Evolutionary conservation across 1,140 invertebrate genomes (phyloP), one percentile per base, ranked within the genome.

Genomic region (Drosophila auraria): DNA sequence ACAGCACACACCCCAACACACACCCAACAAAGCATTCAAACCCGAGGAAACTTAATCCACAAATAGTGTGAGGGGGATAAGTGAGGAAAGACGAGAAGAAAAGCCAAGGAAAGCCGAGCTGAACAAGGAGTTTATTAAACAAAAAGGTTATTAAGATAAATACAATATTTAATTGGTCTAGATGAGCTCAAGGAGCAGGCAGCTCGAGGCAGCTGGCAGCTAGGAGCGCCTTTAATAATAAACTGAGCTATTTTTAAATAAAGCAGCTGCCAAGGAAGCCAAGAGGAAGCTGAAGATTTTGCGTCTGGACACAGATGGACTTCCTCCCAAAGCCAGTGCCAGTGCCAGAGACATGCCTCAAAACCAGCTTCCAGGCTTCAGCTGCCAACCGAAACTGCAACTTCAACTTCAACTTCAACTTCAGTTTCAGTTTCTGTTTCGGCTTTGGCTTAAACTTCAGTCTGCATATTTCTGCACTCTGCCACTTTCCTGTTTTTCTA

Each of bases 121-220:
- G 33, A 57, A 38, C 69, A 42, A 73, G 68, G 69, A 73, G 70
- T 73, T 73, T 73, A 73, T 73, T 73, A 61, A 70, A 72, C 70
- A 73, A 73, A 73, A 73, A 73, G 70, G 54, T 60, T 73, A 72
- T 73, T 72, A 73, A 73, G 68, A 73, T 73, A 73, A 73, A 73
- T 73, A 61, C 70, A 73, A 73, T 73, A 73, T 73, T 73, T 73
- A 73, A 73, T 73, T 73, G 70, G 38, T 45, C 47, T 49, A 27
- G 47, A 69, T 44, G 60, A n/a, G 27, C 15, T 5, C 9, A 5
- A 61, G n/a, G 27, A 47, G 64, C 30, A 33, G n/a, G 27, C 36
- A 57, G 15, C 3, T 7, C 14, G 11, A 17, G 25, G 7, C 11
- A 14, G 20, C 14, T n/a, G 25, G 25, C 4, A 56, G n/a, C 15